A percentile compares a stretch with the other conserved stretches of the same genome.
Conservation (phyloP, 2,888 invertebrate genomes). For the Lepetodrilus schrolli region DNA sequence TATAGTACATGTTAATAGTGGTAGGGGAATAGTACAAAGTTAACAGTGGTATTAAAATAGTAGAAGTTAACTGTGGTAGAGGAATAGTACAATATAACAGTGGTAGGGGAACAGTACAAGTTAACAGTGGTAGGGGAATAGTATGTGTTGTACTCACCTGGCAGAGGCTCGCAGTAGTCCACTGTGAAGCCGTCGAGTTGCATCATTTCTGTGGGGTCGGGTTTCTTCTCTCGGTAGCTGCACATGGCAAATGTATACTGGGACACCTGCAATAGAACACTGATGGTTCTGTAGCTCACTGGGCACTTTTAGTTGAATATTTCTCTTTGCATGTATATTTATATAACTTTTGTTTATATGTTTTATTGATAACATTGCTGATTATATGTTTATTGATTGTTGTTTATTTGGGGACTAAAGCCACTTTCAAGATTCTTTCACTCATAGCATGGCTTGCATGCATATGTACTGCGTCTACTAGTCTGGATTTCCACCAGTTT, state of each 20-base stretch:
- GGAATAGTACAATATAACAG: too few relatives aligned
- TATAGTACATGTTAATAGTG: too few relatives aligned
- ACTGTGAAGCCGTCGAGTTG: conserved; percentile 99
- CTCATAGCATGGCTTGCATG: too few relatives aligned
- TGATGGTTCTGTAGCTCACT: neutral
- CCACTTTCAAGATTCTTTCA: too few relatives aligned
- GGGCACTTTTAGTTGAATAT: neutral
- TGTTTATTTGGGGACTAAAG: too few relatives aligned
- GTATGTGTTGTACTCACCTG: conserved; percentile 80
- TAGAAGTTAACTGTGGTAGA: too few relatives aligned
- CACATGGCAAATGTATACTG: conserved; percentile 99
- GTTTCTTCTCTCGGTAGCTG: conserved; percentile 99
- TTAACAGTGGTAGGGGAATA: too few relatives aligned
- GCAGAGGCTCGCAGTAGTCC: conserved; percentile 94
- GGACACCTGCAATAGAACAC: conserved; percentile 81
- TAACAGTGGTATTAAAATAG: too few relatives aligned
- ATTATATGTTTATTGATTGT: neutral
- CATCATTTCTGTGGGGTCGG: conserved; percentile 99
- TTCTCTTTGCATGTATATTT: neutral
- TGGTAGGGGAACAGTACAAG: too few relatives aligned
- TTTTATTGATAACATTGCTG: neutral
- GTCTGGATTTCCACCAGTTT: too few relatives aligned
- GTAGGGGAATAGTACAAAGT: too few relatives aligned
- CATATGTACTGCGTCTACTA: too few relatives aligned
- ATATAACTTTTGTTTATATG: neutral